Conservation (phyloP, 2,113 vertebrate genomes). For the Melozone crissalis region DNA sequence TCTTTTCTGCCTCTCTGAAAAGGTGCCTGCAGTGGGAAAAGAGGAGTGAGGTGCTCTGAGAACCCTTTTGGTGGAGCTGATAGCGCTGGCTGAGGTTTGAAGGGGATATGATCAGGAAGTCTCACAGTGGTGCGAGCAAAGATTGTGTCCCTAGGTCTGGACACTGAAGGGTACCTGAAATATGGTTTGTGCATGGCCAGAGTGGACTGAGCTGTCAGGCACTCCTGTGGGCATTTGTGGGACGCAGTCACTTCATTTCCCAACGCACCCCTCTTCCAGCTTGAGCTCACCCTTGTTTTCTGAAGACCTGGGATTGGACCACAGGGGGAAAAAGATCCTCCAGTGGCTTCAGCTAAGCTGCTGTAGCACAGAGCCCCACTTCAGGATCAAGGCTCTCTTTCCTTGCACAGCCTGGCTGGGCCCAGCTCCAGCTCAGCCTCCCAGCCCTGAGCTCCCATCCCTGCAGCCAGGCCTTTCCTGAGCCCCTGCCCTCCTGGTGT, state of each 20-base stretch:
- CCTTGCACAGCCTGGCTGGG: fast-evolving
- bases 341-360: not conserved
- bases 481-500: fast-evolving
- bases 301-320: not conserved
- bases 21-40: not conserved
- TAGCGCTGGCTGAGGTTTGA: not conserved
- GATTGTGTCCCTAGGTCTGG: not conserved
- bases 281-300: not conserved
- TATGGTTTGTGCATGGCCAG: fast-evolving
- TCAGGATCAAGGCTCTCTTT: not conserved
- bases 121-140: not conserved
- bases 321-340: not conserved
- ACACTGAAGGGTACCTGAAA: not conserved
- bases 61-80: not conserved
- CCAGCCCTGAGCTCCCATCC: not conserved
- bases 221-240: not conserved
- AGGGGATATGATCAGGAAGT: not conserved
- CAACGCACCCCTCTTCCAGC: not conserved
- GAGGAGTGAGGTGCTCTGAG: not conserved
- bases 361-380: not conserved
- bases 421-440: not conserved
- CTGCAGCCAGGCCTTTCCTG: fast-evolving
- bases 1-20: not conserved
- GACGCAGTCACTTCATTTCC: not conserved
- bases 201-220: no score